Evolutionary conservation across 2,888 invertebrate species (phyloP).

Genomic region (Macaria notata): DNA sequence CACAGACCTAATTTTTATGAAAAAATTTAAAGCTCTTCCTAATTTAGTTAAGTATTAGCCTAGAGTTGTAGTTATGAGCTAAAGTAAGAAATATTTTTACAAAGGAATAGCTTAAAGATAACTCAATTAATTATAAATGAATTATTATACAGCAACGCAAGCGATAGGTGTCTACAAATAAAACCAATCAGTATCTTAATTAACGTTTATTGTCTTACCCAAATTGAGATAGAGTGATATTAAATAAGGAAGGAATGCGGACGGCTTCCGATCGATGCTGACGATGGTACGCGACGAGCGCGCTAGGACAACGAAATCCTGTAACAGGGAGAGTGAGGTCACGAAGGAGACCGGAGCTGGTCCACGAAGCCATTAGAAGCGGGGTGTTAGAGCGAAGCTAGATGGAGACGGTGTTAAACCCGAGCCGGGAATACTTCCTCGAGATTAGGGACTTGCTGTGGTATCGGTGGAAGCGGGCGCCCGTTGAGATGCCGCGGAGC

Average conservation of each 20-base stretch:
- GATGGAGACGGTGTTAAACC: constrained; percentile 76
- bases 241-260: constrained; percentile 75
- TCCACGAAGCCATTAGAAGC: constrained; percentile 74
- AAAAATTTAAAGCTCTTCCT: too few relatives aligned
- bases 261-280: constrained; percentile 57
- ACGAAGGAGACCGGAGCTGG: constrained; percentile 58
- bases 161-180: constrained; percentile 45
- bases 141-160: constrained; percentile 43
- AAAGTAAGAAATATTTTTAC: too few relatives aligned
- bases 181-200: constrained; percentile 58
- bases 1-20: too few relatives aligned
- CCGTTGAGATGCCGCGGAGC: constrained; percentile 84
- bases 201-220: constrained; percentile 70
- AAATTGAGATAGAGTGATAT: constrained; percentile 54
- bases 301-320: constrained; percentile 75
- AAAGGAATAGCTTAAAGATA: too few relatives aligned
- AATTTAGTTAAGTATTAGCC: too few relatives aligned
- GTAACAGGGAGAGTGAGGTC: constrained; percentile 75
- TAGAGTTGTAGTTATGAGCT: too few relatives aligned
- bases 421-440: constrained; percentile 85
- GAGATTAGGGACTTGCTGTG: constrained; percentile 89
- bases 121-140: not conserved
- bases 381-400: constrained; percentile 77
- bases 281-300: constrained; percentile 39
- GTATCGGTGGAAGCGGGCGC: constrained; percentile 87